These are phyloP conservation scores for Falco rusticolus DNA, from an alignment of 2,797 vertebrate species.

Conservation along the genomic window DNA sequence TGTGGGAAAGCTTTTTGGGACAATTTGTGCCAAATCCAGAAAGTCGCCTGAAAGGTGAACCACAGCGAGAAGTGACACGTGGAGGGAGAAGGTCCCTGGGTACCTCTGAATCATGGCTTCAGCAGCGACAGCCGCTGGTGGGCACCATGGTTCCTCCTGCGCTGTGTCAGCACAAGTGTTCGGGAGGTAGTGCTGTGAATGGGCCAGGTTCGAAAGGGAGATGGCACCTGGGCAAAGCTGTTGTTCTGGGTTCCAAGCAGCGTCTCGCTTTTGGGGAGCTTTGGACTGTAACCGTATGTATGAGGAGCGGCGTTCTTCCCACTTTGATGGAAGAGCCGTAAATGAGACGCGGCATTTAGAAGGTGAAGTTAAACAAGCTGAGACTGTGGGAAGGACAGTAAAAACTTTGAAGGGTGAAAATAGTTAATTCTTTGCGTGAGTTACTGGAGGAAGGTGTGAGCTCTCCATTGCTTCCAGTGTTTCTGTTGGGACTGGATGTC, in stretches of 20 bases:
- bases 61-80: accelerated
- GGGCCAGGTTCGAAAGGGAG: not conserved
- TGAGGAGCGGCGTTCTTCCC: not conserved
- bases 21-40: not conserved
- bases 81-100: not conserved
- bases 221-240: not conserved
- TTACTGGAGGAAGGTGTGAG: not conserved
- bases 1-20: not conserved
- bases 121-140: not conserved
- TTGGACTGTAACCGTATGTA: accelerated
- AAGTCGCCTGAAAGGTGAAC: not conserved
- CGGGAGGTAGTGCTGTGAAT: not conserved
- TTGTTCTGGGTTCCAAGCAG: not conserved
- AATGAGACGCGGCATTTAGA: not conserved
- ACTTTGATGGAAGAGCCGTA: not conserved
- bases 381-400: not conserved
- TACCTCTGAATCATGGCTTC: not conserved
- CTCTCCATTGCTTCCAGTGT: not conserved
- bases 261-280: not conserved
- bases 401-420: not conserved
- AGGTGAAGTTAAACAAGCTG: not conserved
- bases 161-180: not conserved
- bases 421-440: not conserved
- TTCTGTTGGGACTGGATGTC: not conserved
- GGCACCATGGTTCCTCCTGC: accelerated